Evolutionary conservation across 2,888 invertebrate genomes (phyloP), one percentile per base, ranked within the genome.

Genomic region (Sicus ferrugineus): DNA sequence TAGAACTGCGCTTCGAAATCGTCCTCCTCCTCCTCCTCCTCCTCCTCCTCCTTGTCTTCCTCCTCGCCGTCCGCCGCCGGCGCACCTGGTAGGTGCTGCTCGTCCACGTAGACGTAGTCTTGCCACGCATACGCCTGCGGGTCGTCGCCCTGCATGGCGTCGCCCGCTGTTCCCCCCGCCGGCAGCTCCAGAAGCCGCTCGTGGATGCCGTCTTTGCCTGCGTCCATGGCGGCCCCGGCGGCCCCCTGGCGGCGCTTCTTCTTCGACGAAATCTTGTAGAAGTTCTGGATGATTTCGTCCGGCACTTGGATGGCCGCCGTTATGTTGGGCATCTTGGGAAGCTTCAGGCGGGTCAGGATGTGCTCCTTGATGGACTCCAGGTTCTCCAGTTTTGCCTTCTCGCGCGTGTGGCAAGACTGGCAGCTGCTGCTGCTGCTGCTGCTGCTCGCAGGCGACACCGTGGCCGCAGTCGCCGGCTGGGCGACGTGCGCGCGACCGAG

Each of bases 321-420:
- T 70, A 89, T 90, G 80, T 90, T 91, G 50, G 91, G 91, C 58
- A 89, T 87, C 76, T 88, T 87, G 71, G 87, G 85, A 79, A 90
- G 86, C 73, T 90, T 89, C 71, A 91, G 86, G 77, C 90, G 89
- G 74, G 88, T 88, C 70, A 91, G 85, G 72, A 91, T 88, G 81
- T 89, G 89, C 81, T 88, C 88, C 80, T 90, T 90, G 76, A 91
- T 90, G 69, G 88, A 88, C 78, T 88, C 88, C 72, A 91, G 85
- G 79, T 88, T 90, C 77, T 89, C 87, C 77, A 88, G 87, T 75
- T 89, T 88, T 66, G 89, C 86, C 82, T 88, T 88, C 76, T 89
- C 88, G 75, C 88, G 83, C 63, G 88, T 84, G 72, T 87, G 88
- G 79, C 89, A 89, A 74, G 88, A 86, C 77, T 87, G 85, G 80